phyloP scores from a whole-genome alignment of 2,797 vertebrate species.

The Tragelaphus oryx region DNA sequence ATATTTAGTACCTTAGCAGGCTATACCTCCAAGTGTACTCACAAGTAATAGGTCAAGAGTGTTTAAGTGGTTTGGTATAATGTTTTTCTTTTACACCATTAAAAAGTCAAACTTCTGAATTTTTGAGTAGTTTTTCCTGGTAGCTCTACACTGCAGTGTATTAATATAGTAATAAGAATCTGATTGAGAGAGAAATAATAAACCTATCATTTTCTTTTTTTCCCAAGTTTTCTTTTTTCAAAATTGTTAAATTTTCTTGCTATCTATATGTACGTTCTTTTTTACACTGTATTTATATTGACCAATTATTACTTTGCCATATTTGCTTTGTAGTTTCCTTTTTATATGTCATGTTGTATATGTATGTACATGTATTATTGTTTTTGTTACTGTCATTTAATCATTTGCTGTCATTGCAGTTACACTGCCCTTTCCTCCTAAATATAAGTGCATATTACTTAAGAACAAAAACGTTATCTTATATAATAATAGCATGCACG shows the following conservation, averaged over 20 bases:
- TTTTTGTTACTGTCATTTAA: neutral
- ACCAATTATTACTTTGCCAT: neutral
- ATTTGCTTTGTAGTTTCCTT: conserved; percentile 24
- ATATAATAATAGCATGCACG: neutral
- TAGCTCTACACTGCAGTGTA: neutral
- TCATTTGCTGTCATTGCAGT: neutral
- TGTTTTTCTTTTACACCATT: conserved; percentile 42
- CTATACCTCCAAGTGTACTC: neutral
- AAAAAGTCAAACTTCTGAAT: conserved; percentile 24
- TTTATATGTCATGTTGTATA: neutral
- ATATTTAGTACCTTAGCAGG: conserved; percentile 22
- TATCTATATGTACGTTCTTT: neutral
- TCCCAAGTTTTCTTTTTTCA: conserved; percentile 1
- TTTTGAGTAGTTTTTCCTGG: conserved; percentile 4
- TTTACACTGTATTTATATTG: neutral
- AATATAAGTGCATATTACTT: neutral
- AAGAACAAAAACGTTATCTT: conserved; percentile 16
- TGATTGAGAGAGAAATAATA: neutral
- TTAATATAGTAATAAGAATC: neutral
- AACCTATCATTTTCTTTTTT: neutral
- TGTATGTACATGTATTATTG: neutral
- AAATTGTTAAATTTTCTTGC: neutral
- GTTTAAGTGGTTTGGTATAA: neutral
- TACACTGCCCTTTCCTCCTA: neutral
- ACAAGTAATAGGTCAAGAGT: conserved; percentile 20